These are phyloP conservation scores for Parnassius smintheus DNA, from an alignment of 2,888 invertebrate species.

Conservation along the genomic window DNA sequence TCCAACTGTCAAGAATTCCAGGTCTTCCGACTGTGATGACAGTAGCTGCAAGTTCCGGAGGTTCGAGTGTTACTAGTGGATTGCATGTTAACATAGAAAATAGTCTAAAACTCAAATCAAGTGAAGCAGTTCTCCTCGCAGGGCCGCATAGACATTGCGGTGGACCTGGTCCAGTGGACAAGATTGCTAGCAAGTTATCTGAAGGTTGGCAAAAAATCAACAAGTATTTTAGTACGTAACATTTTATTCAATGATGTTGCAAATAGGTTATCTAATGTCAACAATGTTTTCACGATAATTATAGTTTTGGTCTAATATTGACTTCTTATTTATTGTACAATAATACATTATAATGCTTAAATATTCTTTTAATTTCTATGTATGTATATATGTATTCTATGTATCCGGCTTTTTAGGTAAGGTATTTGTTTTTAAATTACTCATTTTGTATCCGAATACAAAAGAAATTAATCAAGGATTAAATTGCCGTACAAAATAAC, in stretches of 20 bases:
- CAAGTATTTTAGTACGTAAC: slow-evolving; percentile 61
- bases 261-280: not conserved
- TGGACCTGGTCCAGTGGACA: slow-evolving; percentile 73
- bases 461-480: too few relatives aligned
- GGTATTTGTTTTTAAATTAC: too few relatives aligned
- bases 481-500: not conserved
- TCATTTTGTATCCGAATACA: too few relatives aligned
- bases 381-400: too few relatives aligned
- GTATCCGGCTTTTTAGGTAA: too few relatives aligned
- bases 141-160: slow-evolving; percentile 69
- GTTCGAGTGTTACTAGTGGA: slow-evolving; percentile 55
- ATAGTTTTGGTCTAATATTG: not conserved
- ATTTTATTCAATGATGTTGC: slow-evolving; percentile 29
- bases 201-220: slow-evolving; percentile 76
- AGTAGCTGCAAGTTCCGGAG: slow-evolving; percentile 58
- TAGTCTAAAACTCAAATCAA: slow-evolving; percentile 52
- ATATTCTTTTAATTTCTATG: too few relatives aligned
- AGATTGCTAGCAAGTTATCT: slow-evolving; percentile 66
- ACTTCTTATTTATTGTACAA: too few relatives aligned
- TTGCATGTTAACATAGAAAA: slow-evolving; percentile 56
- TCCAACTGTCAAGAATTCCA: slow-evolving; percentile 68
- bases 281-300: not conserved
- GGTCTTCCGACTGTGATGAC: slow-evolving; percentile 65
- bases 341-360: too few relatives aligned
- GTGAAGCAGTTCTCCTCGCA: slow-evolving; percentile 60